Base-by-base conservation (phyloP, 1,140 invertebrate genomes). In the Manduca sexta region DNA sequence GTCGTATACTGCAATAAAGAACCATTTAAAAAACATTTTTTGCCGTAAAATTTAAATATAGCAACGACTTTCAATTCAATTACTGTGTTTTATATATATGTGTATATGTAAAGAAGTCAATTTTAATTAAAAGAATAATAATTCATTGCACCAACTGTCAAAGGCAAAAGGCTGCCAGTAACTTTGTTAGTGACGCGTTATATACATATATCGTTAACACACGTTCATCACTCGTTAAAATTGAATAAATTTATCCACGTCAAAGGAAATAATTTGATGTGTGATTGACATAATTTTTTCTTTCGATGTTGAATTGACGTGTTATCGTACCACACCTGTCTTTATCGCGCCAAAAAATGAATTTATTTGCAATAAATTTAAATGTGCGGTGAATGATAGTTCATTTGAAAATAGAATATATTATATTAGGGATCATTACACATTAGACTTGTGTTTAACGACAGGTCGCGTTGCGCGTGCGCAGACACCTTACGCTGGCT, bases 241-340 rank as follows among this genome's bases (percentile, higher is more conserved):
- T 40, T 37, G 56, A 49, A 58, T 53, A 49, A 43, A 40, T 49
- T 55, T 52, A 56, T 30, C 14, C 7, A 45, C 49, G 12, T 26
- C 42, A 50, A 52, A 52, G 41, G 46, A 26, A 49, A 58, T 58
- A 58, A 58, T 58, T 58, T 58, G 50, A 58, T 49, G 50, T 52
- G 41, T 58, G 56, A 58, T 58, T 58, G 56, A 52, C 56, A 44
- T 50, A 46, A 31, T 49, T 58, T 58, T 58, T 52, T 41, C 40
- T 56, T 50, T 46, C 17, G 43, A 40, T 46, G 29, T 52, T 37
- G 37, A 43, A 13, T 49, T 35, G 43, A 31, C 17, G 16, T 26
- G 11, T 40, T 37, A 12, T 31, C 10, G 30, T 5, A n/a, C 0
- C 26, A 14, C 53, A 56, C 43, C 53, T 56, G 53, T 43, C 48